Conservation (phyloP, 1,140 invertebrate genomes). For the Anastrepha ludens region DNA sequence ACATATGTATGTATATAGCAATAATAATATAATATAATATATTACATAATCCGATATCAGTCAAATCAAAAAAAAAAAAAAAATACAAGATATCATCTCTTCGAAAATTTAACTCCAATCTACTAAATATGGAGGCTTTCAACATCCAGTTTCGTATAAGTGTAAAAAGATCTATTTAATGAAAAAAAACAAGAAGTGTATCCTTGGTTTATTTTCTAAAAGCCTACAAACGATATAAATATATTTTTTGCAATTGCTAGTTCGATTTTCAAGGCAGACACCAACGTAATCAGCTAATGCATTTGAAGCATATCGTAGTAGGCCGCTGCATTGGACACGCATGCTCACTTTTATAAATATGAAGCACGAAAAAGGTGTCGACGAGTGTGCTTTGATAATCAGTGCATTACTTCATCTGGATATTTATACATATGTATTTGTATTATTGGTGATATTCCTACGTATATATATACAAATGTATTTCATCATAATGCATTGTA, state of each 20-base stretch:
- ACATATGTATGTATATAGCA: too few species aligned
- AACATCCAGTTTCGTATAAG: too few species aligned
- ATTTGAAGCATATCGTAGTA: conserved; percentile 12
- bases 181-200: too few species aligned
- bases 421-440: not conserved
- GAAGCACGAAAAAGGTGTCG: conserved; percentile 15
- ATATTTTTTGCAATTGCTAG: not conserved
- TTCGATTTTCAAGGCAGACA: conserved; percentile 37
- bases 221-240: not conserved
- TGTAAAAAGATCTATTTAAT: too few species aligned
- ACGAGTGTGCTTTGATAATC: conserved; percentile 29
- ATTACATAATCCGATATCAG: too few species aligned
- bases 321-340: not conserved
- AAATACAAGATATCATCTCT: too few species aligned
- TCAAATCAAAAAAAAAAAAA: too few species aligned
- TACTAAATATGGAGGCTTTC: too few species aligned
- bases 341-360: conserved; percentile 11
- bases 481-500: conserved; percentile 38
- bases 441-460: not conserved
- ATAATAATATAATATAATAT: too few species aligned
- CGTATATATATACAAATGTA: not conserved
- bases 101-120: too few species aligned
- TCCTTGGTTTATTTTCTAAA: too few species aligned
- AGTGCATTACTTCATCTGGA: conserved; percentile 19
- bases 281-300: conserved; percentile 36